phyloP scores from a whole-genome alignment of 2,113 vertebrate genomes.

The Upupa epops region DNA sequence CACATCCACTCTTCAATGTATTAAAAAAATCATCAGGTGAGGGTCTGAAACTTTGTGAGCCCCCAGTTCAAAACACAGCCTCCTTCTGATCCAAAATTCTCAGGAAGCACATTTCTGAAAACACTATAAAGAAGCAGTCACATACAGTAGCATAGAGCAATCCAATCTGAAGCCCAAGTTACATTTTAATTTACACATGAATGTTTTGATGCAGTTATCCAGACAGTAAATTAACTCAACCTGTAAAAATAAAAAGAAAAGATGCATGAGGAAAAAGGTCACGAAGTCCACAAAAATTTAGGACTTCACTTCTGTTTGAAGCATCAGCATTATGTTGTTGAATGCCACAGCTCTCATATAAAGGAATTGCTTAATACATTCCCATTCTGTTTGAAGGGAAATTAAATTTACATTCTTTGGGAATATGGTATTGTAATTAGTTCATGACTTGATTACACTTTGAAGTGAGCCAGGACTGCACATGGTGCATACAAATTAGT shows the following conservation, averaged over 20 bases:
- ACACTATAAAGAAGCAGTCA: background rate
- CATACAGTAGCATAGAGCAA: conserved; percentile 13
- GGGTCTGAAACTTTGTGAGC: background rate
- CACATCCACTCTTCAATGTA: conserved; percentile 19
- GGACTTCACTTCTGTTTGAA: conserved; percentile 44
- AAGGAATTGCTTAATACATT: conserved; percentile 63
- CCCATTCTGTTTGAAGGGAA: conserved; percentile 69
- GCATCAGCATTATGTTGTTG: conserved; percentile 51
- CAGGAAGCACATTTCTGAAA: conserved; percentile 25
- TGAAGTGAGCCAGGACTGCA: conserved; percentile 59
- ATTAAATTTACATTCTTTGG: conserved; percentile 76
- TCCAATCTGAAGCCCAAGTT: conserved; percentile 10
- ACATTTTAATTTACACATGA: conserved; percentile 57
- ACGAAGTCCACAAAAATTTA: conserved; percentile 53
- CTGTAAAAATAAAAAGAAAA: conserved; percentile 42
- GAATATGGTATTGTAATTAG: conserved; percentile 72
- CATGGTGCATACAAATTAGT: conserved; percentile 56
- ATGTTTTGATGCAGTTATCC: conserved; percentile 58
- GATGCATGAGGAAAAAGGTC: conserved; percentile 36
- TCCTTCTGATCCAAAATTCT: conserved; percentile 11
- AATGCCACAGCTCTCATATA: conserved; percentile 42
- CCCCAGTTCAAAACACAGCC: conserved; percentile 6
- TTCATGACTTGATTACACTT: conserved; percentile 76
- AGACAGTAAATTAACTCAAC: conserved; percentile 57
- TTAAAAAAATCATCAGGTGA: conserved; percentile 18